Base-by-base conservation (phyloP, 92 coral and sea anemone species). In the Bergia sp. region DNA sequence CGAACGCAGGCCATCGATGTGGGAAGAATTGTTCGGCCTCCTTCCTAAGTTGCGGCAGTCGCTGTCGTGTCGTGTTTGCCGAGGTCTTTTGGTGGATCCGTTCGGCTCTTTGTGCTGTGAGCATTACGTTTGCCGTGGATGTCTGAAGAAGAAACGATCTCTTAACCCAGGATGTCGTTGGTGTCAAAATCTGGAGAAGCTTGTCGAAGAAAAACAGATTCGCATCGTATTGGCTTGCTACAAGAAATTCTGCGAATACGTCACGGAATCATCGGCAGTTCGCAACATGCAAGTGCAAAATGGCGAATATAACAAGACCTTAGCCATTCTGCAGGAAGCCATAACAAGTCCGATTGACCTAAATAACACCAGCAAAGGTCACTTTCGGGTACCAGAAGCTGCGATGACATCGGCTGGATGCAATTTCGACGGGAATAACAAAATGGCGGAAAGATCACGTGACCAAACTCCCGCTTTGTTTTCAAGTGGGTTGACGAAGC, bases 91-190 rank as follows among this genome's bases (percentile, higher is more conserved):
- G 83, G 94, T 97, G 16, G 99, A 97, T 42, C 99, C 99, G 11
- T 92, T 89, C 76, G 96, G 99, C 75, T 97, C 99, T 0, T 89
- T 91, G 67, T 91, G 95, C 85, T 97, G 99, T 77, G 94, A 93
- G 64, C 99, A 97, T 89, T 92, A 94, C 64, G 99, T 97, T 37
- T 97, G 99, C 89, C 93, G 92, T 81, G 94, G 93, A 10, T 97
- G 99, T 73, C 92, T 97, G 85, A 86, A 93, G 85, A 97, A 92
- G 92, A 97, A 97, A 69, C 93, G 98, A 81, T 93, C 98, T 18
- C 90, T 97, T 29, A 95, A 92, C 77, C 99, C 99, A 23, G 99
- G 97, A 9, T 97, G 99, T 73, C 95, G 98, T 65, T 97, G 99
- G 99, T 97, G 99, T 81, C 93, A 95, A 73, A 96, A 97, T 82